Conservation (phyloP, 2,888 invertebrate genomes). For the Melanostoma scalare region DNA sequence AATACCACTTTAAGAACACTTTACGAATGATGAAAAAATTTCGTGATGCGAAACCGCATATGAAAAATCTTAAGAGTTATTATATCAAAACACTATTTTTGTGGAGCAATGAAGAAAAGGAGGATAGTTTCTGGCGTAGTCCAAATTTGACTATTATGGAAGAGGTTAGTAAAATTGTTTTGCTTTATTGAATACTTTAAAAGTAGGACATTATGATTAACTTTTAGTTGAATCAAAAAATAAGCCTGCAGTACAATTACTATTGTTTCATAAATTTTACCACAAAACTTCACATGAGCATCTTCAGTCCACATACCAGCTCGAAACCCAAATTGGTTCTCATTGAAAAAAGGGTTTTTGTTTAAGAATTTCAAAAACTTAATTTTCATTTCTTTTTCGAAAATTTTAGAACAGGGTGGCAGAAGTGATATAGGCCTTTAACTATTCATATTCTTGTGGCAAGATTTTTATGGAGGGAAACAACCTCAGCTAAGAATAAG, state of each 20-base stretch:
- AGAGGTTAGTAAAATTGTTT: conserved; percentile 21
- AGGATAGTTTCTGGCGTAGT: not conserved
- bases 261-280: not conserved
- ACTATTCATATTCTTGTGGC: not conserved
- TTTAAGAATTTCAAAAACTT: conserved; percentile 4
- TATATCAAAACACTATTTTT: conserved; percentile 48
- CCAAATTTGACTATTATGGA: conserved; percentile 9
- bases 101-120: conserved; percentile 14
- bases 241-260: not conserved
- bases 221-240: not conserved
- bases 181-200: not conserved
- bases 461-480: conserved; percentile 12
- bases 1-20: conserved; percentile 43
- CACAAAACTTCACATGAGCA: not conserved
- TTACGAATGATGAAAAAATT: conserved; percentile 55
- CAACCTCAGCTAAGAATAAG: conserved; percentile 1
- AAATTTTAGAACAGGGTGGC: not conserved
- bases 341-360: not conserved
- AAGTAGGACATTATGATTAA: not conserved
- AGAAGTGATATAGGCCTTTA: not conserved
- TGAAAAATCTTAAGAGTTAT: conserved; percentile 31
- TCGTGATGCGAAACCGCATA: conserved; percentile 14
- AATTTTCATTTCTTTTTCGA: not conserved
- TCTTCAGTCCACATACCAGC: not conserved
- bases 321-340: not conserved